Base-by-base conservation (phyloP, 2,888 invertebrate species). In the Eupithecia centaureata region DNA sequence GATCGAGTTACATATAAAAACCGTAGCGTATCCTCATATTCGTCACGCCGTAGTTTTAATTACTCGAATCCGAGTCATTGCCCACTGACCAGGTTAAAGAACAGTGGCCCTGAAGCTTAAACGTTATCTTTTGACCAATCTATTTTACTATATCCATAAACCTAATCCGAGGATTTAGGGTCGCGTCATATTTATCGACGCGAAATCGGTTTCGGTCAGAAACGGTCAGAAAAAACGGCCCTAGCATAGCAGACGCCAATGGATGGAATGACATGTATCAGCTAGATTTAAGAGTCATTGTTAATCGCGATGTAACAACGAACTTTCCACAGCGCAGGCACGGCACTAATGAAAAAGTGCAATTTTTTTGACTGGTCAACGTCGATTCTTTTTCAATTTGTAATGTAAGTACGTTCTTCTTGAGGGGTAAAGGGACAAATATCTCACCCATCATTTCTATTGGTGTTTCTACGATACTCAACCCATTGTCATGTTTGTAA, bases 101-200 rank as follows among this genome's bases (percentile, higher is more conserved):
- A 30, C 57, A 32, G 28, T 57, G 30, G 18, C 57, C 32, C 27
- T 32, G 57, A 56, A 30, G 30, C 54, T 56, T 22, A 52, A 7
- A 52, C 25, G 15, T 25, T 52, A 52, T 52, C 27, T 52, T 52
- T 27, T 52, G 32, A 56, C 57, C 47, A 65, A 60, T 60, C 59
- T 28, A 38, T 57, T 61, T 58, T 51, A 66, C 42, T 52, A 22
- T 51, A 32, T 57, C 28, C 22, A 35, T 62, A 66, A 61, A 57
- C 27, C 22, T 62, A 62, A 66, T 66, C 67, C 63, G 27, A 18
- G 52, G 67, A 66, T 66, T 66, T 59, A 35, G 32, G 47, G 22
- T 18, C 1, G 22, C 2, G 47, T 22, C 12, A 47, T 10, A 47
- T 47, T 22, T 47, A 47, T 47, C 4, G 22, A 47, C 22, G 47